Conservation (phyloP, 1,140 invertebrate species). For the Drosophila tristis region DNA sequence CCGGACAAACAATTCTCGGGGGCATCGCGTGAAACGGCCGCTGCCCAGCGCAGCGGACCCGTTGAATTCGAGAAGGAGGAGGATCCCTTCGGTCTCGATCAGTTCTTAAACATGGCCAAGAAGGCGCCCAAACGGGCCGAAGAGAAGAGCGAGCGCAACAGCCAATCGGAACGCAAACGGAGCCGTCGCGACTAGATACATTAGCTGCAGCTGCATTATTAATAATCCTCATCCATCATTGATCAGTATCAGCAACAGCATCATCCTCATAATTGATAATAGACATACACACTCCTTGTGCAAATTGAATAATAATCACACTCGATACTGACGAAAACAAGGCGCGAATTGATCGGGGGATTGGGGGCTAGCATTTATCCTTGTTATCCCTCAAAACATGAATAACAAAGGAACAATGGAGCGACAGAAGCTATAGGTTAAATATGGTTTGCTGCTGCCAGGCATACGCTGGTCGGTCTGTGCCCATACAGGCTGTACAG, state of each 20-base stretch:
- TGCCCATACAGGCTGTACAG: too few relatives aligned
- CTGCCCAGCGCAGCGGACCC: slow-evolving; percentile 91
- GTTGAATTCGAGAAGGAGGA: slow-evolving; percentile 98
- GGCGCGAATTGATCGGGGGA: not conserved
- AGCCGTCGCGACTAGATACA: slow-evolving; percentile 59
- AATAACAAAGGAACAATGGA: too few relatives aligned
- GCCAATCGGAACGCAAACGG: slow-evolving; percentile 64
- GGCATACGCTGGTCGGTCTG: too few relatives aligned
- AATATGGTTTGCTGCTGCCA: too few relatives aligned
- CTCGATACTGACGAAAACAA: slow-evolving; percentile 16
- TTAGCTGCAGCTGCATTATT: slow-evolving; percentile 9
- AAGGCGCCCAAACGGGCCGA: slow-evolving; percentile 86
- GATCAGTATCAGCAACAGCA: slow-evolving; percentile 1
- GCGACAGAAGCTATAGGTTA: too few relatives aligned
- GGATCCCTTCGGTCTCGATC: slow-evolving; percentile 98
- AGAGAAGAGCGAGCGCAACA: slow-evolving; percentile 69
- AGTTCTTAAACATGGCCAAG: slow-evolving; percentile 98
- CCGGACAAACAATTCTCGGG: slow-evolving; percentile 98
- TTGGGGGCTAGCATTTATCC: too few relatives aligned
- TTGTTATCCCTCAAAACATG: too few relatives aligned
- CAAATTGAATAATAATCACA: slow-evolving; percentile 45
- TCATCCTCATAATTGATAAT: slow-evolving; percentile 7
- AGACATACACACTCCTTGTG: slow-evolving; percentile 7
- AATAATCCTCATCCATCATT: not conserved
- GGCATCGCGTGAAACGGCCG: slow-evolving; percentile 88